Conservation (phyloP, 2,888 invertebrate species). For the Leucoptera coffeella region DNA sequence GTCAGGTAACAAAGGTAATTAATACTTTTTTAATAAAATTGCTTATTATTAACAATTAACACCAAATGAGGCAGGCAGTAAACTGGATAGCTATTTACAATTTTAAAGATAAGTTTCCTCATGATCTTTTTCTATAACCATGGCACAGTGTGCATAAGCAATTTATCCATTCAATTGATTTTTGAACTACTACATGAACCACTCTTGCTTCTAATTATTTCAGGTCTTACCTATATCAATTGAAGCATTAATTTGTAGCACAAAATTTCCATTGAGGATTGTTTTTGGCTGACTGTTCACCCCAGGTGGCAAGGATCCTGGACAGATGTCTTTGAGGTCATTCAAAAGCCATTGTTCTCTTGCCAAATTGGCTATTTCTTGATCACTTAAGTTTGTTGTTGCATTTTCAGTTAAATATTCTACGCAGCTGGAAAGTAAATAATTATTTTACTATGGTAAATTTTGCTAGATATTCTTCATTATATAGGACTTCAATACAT, state of each 20-base stretch:
- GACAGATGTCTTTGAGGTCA: conserved; percentile 58
- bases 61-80: too few species aligned
- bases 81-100: too few species aligned
- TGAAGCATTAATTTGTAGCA: conserved; percentile 56
- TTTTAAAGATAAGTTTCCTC: too few species aligned
- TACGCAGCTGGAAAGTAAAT: conserved; percentile 30
- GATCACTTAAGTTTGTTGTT: conserved; percentile 21
- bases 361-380: conserved; percentile 50
- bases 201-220: too few species aligned
- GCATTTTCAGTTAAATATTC: conserved; percentile 44
- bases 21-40: too few species aligned
- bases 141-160: too few species aligned
- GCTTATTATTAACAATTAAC: too few species aligned
- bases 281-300: conserved; percentile 35
- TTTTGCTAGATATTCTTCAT: background rate
- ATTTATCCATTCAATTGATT: too few species aligned
- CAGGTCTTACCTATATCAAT: conserved; percentile 56
- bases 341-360: conserved; percentile 62
- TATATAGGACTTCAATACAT: too few species aligned
- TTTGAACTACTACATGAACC: too few species aligned
- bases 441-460: background rate
- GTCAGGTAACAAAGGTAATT: too few species aligned
- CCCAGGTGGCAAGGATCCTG: conserved; percentile 54
- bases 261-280: conserved; percentile 46
- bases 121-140: too few species aligned